A percentile compares a stretch with the other conserved stretches of the same genome.
Evolutionary conservation across 1,140 invertebrate species (phyloP).

Genomic region (Macrobrachium rosenbergii): DNA sequence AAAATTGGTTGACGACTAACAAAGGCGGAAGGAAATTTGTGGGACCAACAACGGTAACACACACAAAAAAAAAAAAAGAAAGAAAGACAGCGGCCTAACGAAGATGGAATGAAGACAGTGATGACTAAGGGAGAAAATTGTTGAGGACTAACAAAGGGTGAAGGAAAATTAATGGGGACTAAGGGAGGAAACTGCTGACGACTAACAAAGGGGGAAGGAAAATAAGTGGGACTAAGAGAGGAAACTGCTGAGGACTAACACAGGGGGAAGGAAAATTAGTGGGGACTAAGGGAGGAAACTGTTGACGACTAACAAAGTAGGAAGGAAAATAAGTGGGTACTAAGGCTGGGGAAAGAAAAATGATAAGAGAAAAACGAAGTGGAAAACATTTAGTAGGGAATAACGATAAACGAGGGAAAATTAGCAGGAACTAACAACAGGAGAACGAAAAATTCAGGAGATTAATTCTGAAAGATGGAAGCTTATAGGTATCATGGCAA

Average conservation of each 20-base stretch:
- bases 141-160: neutral
- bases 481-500: too few relatives aligned
- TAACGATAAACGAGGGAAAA: too few relatives aligned
- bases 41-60: neutral
- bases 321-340: neutral
- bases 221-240: neutral
- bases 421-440: too few relatives aligned
- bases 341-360: neutral
- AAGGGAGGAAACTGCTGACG: neutral
- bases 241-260: neutral
- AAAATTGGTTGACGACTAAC: too few relatives aligned
- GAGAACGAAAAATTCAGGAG: too few relatives aligned
- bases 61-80: too few relatives aligned
- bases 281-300: neutral
- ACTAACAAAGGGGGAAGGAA: neutral
- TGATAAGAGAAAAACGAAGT: too few relatives aligned
- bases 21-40: too few relatives aligned
- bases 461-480: too few relatives aligned
- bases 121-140: neutral
- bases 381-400: too few relatives aligned
- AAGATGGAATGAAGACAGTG: neutral
- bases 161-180: neutral
- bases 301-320: too few relatives aligned
- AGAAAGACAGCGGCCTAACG: slow-evolving; percentile 2
- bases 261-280: too few relatives aligned